Percentiles rank a stretch among this genome's conserved stretches.
phyloP scores from a whole-genome alignment of 92 coral and sea anemone genomes.

The Siderastrea radians region DNA sequence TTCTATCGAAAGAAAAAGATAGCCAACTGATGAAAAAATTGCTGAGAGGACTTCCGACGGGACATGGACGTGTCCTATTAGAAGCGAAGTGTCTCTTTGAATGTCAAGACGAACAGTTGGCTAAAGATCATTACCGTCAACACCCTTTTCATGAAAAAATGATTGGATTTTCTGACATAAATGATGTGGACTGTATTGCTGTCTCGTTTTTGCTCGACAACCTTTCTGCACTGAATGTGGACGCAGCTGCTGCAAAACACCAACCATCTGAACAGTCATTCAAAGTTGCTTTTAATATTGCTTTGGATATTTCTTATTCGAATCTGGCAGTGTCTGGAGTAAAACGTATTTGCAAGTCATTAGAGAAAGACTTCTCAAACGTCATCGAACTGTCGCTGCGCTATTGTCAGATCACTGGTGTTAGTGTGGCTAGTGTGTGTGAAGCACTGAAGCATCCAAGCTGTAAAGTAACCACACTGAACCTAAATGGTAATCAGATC shows the following conservation, averaged over 20 bases:
- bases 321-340: neutral
- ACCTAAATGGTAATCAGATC: no score
- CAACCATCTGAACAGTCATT: neutral
- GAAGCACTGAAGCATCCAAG: neutral
- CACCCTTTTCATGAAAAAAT: neutral
- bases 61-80: neutral
- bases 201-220: neutral
- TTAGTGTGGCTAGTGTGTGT: neutral
- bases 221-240: neutral
- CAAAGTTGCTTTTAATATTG: neutral
- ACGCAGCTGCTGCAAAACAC: neutral
- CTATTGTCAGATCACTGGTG: neutral
- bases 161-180: neutral
- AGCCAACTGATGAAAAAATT: neutral
- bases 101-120: neutral
- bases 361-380: neutral
- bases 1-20: constrained; percentile 24
- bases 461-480: neutral
- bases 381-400: neutral
- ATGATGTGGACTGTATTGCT: constrained; percentile 21
- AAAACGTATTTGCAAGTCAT: neutral
- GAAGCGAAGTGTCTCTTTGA: constrained; percentile 4
- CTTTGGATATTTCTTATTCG: neutral
- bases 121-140: neutral
- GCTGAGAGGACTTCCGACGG: neutral